Percentiles rank a stretch among this genome's conserved stretches.
Evolutionary conservation across 2,113 vertebrate genomes (phyloP).

Genomic region (Vidua chalybeata): DNA sequence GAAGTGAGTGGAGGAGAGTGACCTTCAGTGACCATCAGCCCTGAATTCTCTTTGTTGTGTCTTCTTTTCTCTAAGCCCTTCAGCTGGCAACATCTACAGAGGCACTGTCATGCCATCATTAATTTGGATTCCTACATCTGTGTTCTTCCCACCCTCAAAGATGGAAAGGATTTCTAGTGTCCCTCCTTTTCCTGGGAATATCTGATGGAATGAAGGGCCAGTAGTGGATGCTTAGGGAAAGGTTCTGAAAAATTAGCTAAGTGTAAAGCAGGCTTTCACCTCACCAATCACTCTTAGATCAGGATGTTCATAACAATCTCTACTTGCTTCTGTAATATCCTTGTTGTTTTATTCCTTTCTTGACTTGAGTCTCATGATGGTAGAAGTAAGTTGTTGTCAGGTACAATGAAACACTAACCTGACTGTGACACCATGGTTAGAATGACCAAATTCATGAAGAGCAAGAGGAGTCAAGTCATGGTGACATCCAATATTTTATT

Average conservation of each 20-base stretch:
- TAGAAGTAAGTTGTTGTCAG: not conserved
- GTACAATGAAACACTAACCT: not conserved
- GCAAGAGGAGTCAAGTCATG: not conserved
- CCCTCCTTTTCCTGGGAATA: not conserved
- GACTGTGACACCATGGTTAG: not conserved
- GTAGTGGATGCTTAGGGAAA: not conserved
- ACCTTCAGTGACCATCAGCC: not conserved
- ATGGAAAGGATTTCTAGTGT: not conserved
- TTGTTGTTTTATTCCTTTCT: not conserved
- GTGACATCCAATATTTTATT: not conserved
- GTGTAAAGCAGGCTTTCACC: not conserved
- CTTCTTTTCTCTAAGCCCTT: not conserved
- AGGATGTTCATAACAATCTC: not conserved
- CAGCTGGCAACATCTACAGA: not conserved
- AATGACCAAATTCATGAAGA: not conserved
- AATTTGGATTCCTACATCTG: not conserved
- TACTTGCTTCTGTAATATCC: not conserved
- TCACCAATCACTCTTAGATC: not conserved
- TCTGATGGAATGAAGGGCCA: not conserved
- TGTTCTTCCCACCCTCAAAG: not conserved
- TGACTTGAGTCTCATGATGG: not conserved
- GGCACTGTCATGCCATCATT: not conserved
- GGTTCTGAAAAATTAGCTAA: not conserved
- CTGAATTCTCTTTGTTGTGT: not conserved
- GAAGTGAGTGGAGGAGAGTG: not conserved